Conservation (phyloP, 2,888 invertebrate species). For the Agonopterix arenella region DNA sequence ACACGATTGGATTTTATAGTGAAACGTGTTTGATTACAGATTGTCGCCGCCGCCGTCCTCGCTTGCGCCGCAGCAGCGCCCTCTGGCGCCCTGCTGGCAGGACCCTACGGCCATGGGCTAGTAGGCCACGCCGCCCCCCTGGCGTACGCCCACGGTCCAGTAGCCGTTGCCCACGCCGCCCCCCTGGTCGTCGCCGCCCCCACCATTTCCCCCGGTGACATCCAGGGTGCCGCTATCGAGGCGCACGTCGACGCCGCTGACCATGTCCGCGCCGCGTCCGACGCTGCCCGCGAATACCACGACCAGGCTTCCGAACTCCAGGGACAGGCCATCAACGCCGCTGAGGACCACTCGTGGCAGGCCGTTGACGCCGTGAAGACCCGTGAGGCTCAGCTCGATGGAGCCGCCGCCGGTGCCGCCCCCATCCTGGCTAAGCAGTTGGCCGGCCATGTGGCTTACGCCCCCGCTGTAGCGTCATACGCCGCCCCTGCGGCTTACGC, state of each 20-base stretch:
- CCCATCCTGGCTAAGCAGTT: conserved; percentile 64
- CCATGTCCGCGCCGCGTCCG: conserved; percentile 63
- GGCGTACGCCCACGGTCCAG: conserved; percentile 30
- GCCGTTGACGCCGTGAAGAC: conserved; percentile 65
- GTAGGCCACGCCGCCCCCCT: conserved; percentile 17
- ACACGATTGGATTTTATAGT: conserved; percentile 1
- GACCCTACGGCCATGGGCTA: conserved; percentile 15
- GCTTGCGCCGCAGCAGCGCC: conserved; percentile 24
- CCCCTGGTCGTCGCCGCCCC: conserved; percentile 38
- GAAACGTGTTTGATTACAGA: conserved; percentile 49
- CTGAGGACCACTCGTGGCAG: conserved; percentile 68
- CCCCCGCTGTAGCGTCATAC: conserved; percentile 23
- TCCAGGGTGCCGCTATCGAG: conserved; percentile 32
- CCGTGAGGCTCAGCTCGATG: conserved; percentile 60
- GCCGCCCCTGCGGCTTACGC: conserved; percentile 23
- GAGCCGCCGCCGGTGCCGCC: conserved; percentile 65
- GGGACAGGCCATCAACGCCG: conserved; percentile 66
- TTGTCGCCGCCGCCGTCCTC: conserved; percentile 73
- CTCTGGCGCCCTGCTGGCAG: conserved; percentile 12
- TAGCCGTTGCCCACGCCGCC: conserved; percentile 37
- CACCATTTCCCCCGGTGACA: conserved; percentile 30
- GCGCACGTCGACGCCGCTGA: conserved; percentile 64
- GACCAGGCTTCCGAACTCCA: conserved; percentile 67
- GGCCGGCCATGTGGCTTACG: conserved; percentile 42
- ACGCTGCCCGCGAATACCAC: conserved; percentile 60